Conservation (phyloP, 1,140 invertebrate species). For the Cydia pomonella region DNA sequence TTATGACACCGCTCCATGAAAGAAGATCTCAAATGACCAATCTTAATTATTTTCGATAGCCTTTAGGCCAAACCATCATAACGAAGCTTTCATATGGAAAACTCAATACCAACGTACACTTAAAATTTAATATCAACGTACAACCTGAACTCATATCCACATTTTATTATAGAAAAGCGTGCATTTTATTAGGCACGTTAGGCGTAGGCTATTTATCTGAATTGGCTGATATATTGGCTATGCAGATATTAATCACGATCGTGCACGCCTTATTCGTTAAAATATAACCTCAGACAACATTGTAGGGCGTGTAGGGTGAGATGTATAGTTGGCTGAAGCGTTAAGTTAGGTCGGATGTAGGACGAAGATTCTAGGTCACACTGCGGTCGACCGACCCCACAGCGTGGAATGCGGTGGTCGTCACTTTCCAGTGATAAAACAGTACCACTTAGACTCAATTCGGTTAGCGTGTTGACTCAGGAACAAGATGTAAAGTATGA, state of each 20-base stretch:
- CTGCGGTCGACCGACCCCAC: conserved; percentile 14
- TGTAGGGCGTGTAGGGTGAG: not conserved
- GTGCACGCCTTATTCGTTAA: not conserved
- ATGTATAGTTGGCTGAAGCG: not conserved
- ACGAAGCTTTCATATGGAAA: too few relatives aligned
- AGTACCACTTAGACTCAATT: not conserved
- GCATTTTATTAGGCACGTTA: too few relatives aligned
- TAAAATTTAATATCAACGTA: too few relatives aligned
- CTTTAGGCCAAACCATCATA: too few relatives aligned
- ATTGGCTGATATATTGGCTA: too few relatives aligned
- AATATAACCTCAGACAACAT: conserved; percentile 9
- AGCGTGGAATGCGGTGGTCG: conserved; percentile 14
- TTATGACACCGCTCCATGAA: too few relatives aligned
- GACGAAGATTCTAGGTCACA: conserved; percentile 29
- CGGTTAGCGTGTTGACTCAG: not conserved
- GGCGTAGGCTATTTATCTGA: too few relatives aligned
- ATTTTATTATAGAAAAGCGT: too few relatives aligned
- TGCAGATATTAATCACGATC: not conserved
- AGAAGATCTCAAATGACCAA: too few relatives aligned
- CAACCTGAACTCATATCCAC: too few relatives aligned
- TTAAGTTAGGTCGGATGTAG: conserved; percentile 1
- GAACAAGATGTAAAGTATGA: not conserved
- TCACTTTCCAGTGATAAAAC: conserved; percentile 9
- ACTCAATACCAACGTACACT: too few relatives aligned
- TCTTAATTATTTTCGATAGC: too few relatives aligned